phyloP scores from a whole-genome alignment of 2,113 vertebrate genomes.

The Myiagra hebetior region DNA sequence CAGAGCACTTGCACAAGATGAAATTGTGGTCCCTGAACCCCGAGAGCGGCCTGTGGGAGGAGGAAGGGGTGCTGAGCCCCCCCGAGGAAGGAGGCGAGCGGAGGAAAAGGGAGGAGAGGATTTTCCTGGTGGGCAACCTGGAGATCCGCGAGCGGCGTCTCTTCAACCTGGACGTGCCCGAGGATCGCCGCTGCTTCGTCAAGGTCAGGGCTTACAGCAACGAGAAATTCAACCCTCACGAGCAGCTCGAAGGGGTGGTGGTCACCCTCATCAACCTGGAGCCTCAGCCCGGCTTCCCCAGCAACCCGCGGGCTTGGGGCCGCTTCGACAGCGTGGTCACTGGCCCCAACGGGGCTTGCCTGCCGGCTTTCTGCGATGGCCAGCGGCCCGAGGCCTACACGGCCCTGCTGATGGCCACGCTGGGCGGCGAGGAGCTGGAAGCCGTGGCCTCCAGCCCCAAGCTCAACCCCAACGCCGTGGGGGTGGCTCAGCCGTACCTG shows the following conservation, averaged over 20 bases:
- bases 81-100: slow-evolving; percentile 29
- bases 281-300: slow-evolving; percentile 84
- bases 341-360: slow-evolving; percentile 89
- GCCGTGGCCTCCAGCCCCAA: slow-evolving; percentile 87
- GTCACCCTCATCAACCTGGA: slow-evolving; percentile 90
- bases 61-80: slow-evolving; percentile 78
- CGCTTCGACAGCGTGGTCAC: slow-evolving; percentile 96
- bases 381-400: slow-evolving; percentile 86
- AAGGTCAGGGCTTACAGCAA: slow-evolving; percentile 94
- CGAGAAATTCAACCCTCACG: slow-evolving; percentile 85
- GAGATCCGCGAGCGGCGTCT: slow-evolving; percentile 91
- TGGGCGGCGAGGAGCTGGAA: slow-evolving; percentile 94
- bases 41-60: slow-evolving; percentile 90
- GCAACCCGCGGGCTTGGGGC: slow-evolving; percentile 94
- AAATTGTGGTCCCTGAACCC: slow-evolving; percentile 93
- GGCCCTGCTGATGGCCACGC: slow-evolving; percentile 85
- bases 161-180: slow-evolving; percentile 95
- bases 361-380: slow-evolving; percentile 91
- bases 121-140: slow-evolving; percentile 91
- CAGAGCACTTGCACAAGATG: slow-evolving; percentile 87
- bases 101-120: slow-evolving; percentile 87
- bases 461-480: slow-evolving; percentile 81
- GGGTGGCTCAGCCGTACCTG: slow-evolving; percentile 91
- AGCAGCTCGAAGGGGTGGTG: slow-evolving; percentile 93
- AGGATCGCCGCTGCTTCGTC: slow-evolving; percentile 94